Evolutionary conservation across 92 coral and sea anemone genomes (phyloP).

Genomic region (Galaxea fascicularis): DNA sequence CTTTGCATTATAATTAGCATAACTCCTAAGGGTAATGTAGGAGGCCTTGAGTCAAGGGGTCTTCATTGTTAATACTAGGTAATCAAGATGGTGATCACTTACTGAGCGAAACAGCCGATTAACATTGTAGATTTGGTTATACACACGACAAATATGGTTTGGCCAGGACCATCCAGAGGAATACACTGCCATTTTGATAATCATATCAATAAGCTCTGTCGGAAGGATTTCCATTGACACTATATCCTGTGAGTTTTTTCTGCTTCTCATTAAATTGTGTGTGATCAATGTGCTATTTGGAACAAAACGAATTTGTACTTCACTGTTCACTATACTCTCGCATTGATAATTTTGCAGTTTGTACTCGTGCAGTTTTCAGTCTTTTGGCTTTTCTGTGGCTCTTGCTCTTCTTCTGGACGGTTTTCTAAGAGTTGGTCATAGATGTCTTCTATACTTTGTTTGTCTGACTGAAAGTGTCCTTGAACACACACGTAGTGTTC

Average conservation of each 20-base stretch:
- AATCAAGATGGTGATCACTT: no score
- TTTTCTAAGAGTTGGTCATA: background rate
- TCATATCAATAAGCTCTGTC: conserved; percentile 43
- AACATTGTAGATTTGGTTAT: conserved; percentile 14
- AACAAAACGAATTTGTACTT: background rate
- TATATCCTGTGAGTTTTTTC: conserved; percentile 9
- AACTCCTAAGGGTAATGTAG: no score
- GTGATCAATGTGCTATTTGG: background rate
- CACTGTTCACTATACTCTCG: background rate
- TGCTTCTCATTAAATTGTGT: background rate
- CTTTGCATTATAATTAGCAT: no score
- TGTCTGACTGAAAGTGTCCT: conserved; percentile 22
- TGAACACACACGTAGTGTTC: conserved; percentile 44
- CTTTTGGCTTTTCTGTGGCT: conserved; percentile 14
- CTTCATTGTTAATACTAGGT: no score
- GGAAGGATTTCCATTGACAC: conserved; percentile 32
- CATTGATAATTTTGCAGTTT: background rate
- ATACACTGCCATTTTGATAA: conserved; percentile 36
- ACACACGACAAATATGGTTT: conserved; percentile 35
- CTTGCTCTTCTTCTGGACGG: conserved; percentile 10
- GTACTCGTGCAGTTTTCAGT: background rate
- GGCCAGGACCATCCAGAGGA: conserved; percentile 41
- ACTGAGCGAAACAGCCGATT: conserved; percentile 17
- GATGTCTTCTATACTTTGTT: background rate
- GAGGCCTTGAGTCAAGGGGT: no score